A percentile compares a stretch with the other conserved stretches of the same genome.
phyloP scores from a whole-genome alignment of 2,113 vertebrate species.

The Caranx melampygus region DNA sequence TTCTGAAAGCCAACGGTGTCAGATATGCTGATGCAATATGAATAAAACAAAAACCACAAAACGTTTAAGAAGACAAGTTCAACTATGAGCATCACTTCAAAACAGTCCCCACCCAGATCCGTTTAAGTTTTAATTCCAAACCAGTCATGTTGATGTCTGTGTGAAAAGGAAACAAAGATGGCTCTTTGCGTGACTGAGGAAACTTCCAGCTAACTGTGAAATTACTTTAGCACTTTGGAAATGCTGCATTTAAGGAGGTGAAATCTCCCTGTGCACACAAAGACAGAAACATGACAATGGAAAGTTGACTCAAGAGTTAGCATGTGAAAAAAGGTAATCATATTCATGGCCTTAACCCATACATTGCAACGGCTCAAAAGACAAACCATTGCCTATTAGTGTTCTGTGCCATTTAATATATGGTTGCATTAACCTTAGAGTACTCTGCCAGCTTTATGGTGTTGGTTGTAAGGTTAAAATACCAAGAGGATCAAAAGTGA shows the following conservation, averaged over 20 bases:
- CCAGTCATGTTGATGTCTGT: not conserved
- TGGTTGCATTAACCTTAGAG: not conserved
- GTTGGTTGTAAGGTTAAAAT: not conserved
- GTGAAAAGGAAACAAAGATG: slow-evolving; percentile 28
- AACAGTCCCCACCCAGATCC: not conserved
- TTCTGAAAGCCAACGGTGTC: not conserved
- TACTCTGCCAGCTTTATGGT: not conserved
- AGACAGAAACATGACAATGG: not conserved
- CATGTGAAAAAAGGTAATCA: not conserved
- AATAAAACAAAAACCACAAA: not conserved
- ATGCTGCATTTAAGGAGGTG: not conserved
- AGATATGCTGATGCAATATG: not conserved
- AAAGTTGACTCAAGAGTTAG: not conserved
- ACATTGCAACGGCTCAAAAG: not conserved
- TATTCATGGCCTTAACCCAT: not conserved
- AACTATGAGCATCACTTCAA: not conserved
- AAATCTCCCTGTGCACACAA: not conserved
- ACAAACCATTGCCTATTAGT: not conserved
- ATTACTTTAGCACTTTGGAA: not conserved
- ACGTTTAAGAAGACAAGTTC: not conserved
- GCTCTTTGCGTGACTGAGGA: slow-evolving; percentile 16
- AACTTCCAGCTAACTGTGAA: slow-evolving; percentile 58
- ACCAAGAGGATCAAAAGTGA: not conserved
- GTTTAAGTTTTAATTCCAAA: not conserved
- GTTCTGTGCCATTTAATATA: not conserved